phyloP scores from a whole-genome alignment of 2,113 vertebrate species.

The Cyprinus carpio region DNA sequence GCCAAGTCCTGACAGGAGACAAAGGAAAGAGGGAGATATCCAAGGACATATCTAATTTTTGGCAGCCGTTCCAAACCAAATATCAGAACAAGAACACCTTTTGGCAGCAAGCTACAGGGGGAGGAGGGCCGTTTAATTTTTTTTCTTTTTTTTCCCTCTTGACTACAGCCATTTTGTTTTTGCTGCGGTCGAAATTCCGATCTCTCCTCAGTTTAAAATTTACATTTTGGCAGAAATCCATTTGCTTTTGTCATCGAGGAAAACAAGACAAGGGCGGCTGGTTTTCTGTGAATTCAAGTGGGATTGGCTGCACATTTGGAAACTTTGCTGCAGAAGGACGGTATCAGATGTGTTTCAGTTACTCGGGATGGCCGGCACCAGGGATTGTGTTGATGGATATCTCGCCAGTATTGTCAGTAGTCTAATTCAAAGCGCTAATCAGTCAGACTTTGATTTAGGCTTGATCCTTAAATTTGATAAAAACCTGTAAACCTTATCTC shows the following conservation, averaged over 20 bases:
- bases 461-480: neutral
- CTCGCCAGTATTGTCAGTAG: neutral
- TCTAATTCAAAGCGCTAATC: neutral
- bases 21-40: conserved; percentile 63
- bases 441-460: neutral
- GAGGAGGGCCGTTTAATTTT: conserved; percentile 71
- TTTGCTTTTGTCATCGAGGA: conserved; percentile 34
- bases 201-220: conserved; percentile 40
- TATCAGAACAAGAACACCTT: conserved; percentile 79
- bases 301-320: conserved; percentile 25
- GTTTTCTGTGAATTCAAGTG: conserved; percentile 17
- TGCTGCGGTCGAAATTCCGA: conserved; percentile 71
- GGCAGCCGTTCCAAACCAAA: conserved; percentile 75
- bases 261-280: conserved; percentile 19
- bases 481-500: neutral
- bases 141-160: conserved; percentile 63
- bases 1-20: conserved; percentile 62
- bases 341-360: neutral
- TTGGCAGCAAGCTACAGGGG: conserved; percentile 73
- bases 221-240: conserved; percentile 37
- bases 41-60: conserved; percentile 83
- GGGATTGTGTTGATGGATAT: neutral
- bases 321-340: neutral
- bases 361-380: neutral
- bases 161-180: conserved; percentile 79